Conservation (phyloP, 92 coral and sea anemone species). For the Actinostola sp. region DNA sequence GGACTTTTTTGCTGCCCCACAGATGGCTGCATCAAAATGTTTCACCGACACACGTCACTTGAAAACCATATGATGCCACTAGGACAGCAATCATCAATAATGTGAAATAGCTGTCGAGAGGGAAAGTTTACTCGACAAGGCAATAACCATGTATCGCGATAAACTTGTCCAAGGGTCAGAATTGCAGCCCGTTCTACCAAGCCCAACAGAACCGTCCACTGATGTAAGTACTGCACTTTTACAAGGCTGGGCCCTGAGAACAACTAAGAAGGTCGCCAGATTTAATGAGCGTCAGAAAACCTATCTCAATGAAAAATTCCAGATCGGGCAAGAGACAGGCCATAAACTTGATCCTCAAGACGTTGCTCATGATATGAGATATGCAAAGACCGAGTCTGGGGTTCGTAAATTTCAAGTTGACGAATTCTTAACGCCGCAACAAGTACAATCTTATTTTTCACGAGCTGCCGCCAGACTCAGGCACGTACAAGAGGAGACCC, state of each 20-base stretch:
- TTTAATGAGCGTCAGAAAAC: constrained; percentile 49
- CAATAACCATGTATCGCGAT: background rate
- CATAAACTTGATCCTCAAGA: constrained; percentile 58
- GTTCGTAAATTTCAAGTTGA: constrained; percentile 40
- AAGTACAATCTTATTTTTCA: constrained; percentile 66
- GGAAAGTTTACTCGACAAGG: constrained; percentile 19
- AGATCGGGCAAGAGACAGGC: constrained; percentile 60
- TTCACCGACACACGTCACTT: constrained; percentile 16
- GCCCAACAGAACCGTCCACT: no score
- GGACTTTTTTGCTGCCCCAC: constrained; percentile 19
- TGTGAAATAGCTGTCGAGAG: constrained; percentile 11
- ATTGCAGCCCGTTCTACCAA: no score
- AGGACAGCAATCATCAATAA: no score
- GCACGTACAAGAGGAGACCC: constrained; percentile 15
- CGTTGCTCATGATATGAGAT: constrained; percentile 65
- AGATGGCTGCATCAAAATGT: constrained; percentile 16
- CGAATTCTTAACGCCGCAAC: constrained; percentile 59
- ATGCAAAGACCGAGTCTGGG: constrained; percentile 47
- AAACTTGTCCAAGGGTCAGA: constrained; percentile 24
- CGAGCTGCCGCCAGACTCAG: constrained; percentile 54
- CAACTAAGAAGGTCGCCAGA: constrained; percentile 31
- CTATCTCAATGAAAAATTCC: constrained; percentile 54
- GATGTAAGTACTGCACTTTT: no score
- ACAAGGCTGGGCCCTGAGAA: constrained; percentile 62
- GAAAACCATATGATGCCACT: constrained; percentile 24